A percentile compares a stretch with the other conserved stretches of the same genome.
phyloP scores from a whole-genome alignment of 2,797 vertebrate species.

The Diplodus puntazzo region DNA sequence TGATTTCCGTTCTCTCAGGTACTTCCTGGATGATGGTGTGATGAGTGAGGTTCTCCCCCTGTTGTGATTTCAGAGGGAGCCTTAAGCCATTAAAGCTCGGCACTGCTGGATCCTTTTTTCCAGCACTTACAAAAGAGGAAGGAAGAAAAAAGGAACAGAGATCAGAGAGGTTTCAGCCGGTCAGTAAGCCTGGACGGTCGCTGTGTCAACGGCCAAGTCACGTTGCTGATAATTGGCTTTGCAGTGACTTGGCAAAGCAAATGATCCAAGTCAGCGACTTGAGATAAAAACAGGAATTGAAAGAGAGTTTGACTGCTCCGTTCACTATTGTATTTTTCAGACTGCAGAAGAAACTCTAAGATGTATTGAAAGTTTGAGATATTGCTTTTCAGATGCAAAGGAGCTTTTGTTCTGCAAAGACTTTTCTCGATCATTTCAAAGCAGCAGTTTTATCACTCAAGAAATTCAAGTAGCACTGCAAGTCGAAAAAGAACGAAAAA shows the following conservation, averaged over 20 bases:
- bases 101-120: slow-evolving; percentile 40
- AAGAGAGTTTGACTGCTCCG: neutral
- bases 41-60: slow-evolving; percentile 56
- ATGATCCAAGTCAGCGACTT: slow-evolving; percentile 28
- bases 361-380: neutral
- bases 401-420: slow-evolving; percentile 14
- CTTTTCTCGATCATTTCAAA: neutral
- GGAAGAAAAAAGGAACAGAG: slow-evolving; percentile 39
- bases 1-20: slow-evolving; percentile 79
- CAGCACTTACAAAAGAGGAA: neutral
- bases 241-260: slow-evolving; percentile 21
- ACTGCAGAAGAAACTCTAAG: neutral
- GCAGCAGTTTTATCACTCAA: neutral
- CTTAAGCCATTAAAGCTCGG: slow-evolving; percentile 60
- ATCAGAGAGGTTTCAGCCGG: slow-evolving; percentile 49
- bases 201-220: slow-evolving; percentile 37
- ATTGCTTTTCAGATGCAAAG: neutral
- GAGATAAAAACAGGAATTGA: slow-evolving; percentile 18
- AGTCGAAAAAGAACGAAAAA: neutral
- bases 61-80: slow-evolving; percentile 59
- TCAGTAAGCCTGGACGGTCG: slow-evolving; percentile 25
- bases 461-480: neutral
- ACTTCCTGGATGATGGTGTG: slow-evolving; percentile 66
- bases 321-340: neutral
- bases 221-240: slow-evolving; percentile 46